A percentile compares a stretch with the other conserved stretches of the same genome.
These are phyloP conservation scores for Agrotis clavis DNA, from an alignment of 2,888 invertebrate species.

Conservation along the genomic window DNA sequence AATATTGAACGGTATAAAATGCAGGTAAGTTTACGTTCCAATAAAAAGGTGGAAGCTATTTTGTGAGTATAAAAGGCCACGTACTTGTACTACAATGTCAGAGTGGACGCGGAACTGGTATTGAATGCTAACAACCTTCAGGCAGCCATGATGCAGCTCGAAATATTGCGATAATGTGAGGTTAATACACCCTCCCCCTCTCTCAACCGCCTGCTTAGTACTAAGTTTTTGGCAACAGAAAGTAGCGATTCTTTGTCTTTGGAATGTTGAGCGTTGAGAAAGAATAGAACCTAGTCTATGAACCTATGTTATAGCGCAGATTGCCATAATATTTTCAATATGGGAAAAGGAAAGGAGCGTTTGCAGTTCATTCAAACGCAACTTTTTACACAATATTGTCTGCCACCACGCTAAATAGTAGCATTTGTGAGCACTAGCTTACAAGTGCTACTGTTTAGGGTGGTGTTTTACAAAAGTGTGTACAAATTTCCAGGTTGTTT, in stretches of 20 bases:
- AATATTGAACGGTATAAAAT: conserved; percentile 25
- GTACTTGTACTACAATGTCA: conserved; percentile 65
- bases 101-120: conserved; percentile 70
- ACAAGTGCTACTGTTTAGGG: too few relatives aligned
- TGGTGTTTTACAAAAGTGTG: too few relatives aligned
- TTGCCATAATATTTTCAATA: conserved; percentile 9
- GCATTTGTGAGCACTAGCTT: too few relatives aligned
- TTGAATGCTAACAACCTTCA: conserved; percentile 68
- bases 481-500: too few relatives aligned
- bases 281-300: conserved; percentile 35
- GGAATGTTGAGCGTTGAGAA: conserved; percentile 22
- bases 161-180: conserved; percentile 65
- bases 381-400: too few relatives aligned
- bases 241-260: conserved; percentile 41
- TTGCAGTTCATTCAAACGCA: neutral
- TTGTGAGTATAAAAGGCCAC: conserved; percentile 62
- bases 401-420: too few relatives aligned
- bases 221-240: conserved; percentile 41
- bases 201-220: conserved; percentile 27
- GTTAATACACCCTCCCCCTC: conserved; percentile 55
- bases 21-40: conserved; percentile 32
- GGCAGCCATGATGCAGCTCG: conserved; percentile 62
- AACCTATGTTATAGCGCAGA: neutral
- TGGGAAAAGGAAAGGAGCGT: neutral
- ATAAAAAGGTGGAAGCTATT: conserved; percentile 55